Percentiles rank a stretch among this genome's conserved stretches.
These are phyloP conservation scores for Cerastis leucographa DNA, from an alignment of 2,888 invertebrate genomes.

Conservation along the genomic window DNA sequence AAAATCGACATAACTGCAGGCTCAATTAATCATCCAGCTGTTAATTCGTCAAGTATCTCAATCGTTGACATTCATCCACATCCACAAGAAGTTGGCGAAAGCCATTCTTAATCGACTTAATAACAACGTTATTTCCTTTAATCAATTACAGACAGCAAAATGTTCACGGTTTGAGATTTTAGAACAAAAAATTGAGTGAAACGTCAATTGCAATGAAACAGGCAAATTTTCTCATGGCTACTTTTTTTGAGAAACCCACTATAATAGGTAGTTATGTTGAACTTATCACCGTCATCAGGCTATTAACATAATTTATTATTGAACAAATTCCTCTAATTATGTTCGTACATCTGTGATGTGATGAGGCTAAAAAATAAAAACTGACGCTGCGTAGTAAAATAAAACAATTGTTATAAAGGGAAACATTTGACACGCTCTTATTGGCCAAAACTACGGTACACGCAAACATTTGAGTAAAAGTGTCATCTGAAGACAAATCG, in stretches of 20 bases:
- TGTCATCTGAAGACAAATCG: neutral
- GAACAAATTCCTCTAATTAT: slow-evolving; percentile 46
- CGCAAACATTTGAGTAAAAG: slow-evolving; percentile 11
- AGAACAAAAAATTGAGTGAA: slow-evolving; percentile 77
- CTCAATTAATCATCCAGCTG: neutral
- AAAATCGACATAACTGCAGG: neutral
- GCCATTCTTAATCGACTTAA: slow-evolving; percentile 22
- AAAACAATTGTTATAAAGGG: slow-evolving; percentile 26
- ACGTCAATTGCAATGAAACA: slow-evolving; percentile 75
- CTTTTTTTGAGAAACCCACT: slow-evolving; percentile 69
- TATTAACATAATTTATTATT: slow-evolving; percentile 64
- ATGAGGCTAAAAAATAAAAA: slow-evolving; percentile 1
- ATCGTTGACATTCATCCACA: slow-evolving; percentile 13
- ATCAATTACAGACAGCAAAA: slow-evolving; percentile 59
- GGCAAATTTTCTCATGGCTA: slow-evolving; percentile 80
- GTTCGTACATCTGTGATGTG: slow-evolving; percentile 22
- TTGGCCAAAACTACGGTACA: slow-evolving; percentile 14
- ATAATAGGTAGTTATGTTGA: slow-evolving; percentile 71
- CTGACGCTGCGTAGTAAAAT: neutral
- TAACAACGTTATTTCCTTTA: slow-evolving; percentile 41
- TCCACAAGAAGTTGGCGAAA: slow-evolving; percentile 32
- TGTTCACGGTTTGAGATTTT: slow-evolving; percentile 74
- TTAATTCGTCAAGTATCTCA: slow-evolving; percentile 1
- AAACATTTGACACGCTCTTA: slow-evolving; percentile 17
- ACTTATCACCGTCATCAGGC: slow-evolving; percentile 68